Percentiles rank a stretch among this genome's conserved stretches.
Evolutionary conservation across 2,888 invertebrate species (phyloP).

Genomic region (Heteromurus nitidus): DNA sequence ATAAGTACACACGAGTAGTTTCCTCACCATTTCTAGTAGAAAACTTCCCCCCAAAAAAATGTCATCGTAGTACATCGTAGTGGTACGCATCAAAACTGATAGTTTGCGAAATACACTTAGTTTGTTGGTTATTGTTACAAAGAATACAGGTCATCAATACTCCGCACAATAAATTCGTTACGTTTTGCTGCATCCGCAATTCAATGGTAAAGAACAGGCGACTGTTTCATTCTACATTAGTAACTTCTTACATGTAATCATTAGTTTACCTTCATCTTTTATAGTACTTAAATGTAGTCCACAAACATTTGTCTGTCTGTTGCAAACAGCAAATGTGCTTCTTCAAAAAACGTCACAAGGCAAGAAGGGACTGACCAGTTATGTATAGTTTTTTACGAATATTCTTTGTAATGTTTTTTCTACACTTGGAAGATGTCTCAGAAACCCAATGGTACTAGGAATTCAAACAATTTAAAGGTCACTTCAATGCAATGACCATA

Average conservation of each 20-base stretch:
- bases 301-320: slow-evolving; percentile 6
- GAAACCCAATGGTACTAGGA: no score
- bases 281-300: not conserved
- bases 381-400: slow-evolving; percentile 15
- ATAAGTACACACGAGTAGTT: slow-evolving; percentile 53
- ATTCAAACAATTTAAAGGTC: no score
- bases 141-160: slow-evolving; percentile 29
- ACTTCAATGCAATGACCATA: no score
- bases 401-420: no score
- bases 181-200: slow-evolving; percentile 29
- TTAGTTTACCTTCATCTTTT: not conserved
- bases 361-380: slow-evolving; percentile 63
- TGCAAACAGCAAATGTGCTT: slow-evolving; percentile 1
- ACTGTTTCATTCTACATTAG: no score
- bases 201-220: slow-evolving; percentile 26
- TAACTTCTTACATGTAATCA: no score
- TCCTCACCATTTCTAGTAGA: slow-evolving; percentile 34
- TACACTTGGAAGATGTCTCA: no score
- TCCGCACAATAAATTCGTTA: slow-evolving; percentile 44
- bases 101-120: slow-evolving; percentile 50
- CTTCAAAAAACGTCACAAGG: slow-evolving; percentile 31
- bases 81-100: slow-evolving; percentile 31
- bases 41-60: slow-evolving; percentile 44
- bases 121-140: slow-evolving; percentile 39
- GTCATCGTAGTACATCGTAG: slow-evolving; percentile 24